phyloP scores from a whole-genome alignment of 2,113 vertebrate species.

The Prinia subflava region DNA sequence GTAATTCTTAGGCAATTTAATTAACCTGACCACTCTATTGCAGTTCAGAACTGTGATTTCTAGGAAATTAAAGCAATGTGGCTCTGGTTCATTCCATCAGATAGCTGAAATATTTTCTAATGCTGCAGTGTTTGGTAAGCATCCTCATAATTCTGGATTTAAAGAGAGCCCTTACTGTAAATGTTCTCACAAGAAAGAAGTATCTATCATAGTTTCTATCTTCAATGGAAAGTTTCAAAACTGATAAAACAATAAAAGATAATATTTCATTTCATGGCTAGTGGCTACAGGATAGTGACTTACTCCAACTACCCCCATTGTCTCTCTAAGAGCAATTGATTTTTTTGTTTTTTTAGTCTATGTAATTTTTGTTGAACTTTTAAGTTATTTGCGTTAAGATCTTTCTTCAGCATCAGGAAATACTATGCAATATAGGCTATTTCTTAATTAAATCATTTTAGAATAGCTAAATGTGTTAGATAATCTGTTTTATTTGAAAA shows the following conservation, averaged over 20 bases:
- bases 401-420: neutral
- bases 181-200: neutral
- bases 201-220: neutral
- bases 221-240: neutral
- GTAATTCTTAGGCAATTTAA: slow-evolving; percentile 12
- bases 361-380: neutral
- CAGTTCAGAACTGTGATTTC: neutral
- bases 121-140: neutral
- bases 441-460: neutral
- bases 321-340: neutral
- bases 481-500: neutral
- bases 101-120: neutral
- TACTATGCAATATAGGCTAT: neutral
- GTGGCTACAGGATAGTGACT: neutral
- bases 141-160: neutral
- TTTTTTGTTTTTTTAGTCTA: neutral
- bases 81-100: neutral
- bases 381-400: neutral
- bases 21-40: neutral
- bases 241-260: neutral
- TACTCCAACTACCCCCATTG: neutral
- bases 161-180: neutral
- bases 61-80: neutral
- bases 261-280: neutral
- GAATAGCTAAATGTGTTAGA: neutral